Base-by-base conservation (phyloP, 1,140 invertebrate genomes). In the Drosophila setifemur region DNA sequence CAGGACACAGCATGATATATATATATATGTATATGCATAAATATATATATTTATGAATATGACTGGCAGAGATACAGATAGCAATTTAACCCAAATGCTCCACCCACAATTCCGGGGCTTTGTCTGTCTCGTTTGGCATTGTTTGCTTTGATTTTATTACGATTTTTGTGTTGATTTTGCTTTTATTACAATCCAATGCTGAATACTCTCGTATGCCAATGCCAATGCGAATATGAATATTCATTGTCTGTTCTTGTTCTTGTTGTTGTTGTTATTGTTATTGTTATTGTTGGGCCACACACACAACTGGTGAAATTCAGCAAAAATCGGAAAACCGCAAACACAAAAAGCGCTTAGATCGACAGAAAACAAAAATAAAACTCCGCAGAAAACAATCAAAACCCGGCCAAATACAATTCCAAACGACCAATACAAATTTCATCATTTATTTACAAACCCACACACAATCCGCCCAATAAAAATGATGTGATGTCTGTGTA, bases 131-230 rank as follows among this genome's bases (percentile, higher is more conserved):
- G 50, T 29, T n/a, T 48, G 53, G 66, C 53, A 83, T 83, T 83
- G 69, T 83, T 83, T 83, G 79, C 73, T 83, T 83, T 83, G 78
- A 83, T 83, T 83, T 83, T 85, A 83, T 83, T 83, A 83, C 73
- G 69, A 78, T 83, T 83, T 83, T 85, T 83, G 79, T 83, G 78
- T 83, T 83, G 79, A 83, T 83, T 83, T 83, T 83, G 79, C 79
- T 85, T 83, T 83, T 83, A 85, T 83, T 83, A 71, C 70, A 85
- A 85, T 78, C 77, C 73, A 78, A 85, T 82, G 74, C 57, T 23
- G 49, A 28, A 48, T 37, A 28, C 60, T 16, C 31, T 45, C 57
- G 33, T n/a, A n/a, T n/a, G n/a, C n/a, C 6, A 26, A 28, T 43
- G 21, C 3, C n/a, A 64, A 48, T 64, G 33, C 33, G 43, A 64